phyloP scores from a whole-genome alignment of 2,888 invertebrate genomes.

The Trypoxylon attenuatum region DNA sequence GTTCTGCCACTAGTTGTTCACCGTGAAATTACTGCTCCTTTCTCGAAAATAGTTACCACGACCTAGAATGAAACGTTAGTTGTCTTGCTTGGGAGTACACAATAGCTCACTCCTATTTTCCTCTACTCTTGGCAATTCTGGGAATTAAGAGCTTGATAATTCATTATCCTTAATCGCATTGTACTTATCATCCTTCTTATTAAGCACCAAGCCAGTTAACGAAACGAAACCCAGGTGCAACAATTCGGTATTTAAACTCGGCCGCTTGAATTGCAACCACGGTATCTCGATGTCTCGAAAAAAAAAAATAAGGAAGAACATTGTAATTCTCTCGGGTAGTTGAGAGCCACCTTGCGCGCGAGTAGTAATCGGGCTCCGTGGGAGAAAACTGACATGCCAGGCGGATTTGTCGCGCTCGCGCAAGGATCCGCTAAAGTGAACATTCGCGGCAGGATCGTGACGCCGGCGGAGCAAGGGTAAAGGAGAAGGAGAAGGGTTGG shows the following conservation, averaged over 20 bases:
- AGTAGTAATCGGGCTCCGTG: not conserved
- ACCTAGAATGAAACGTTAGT: too few species aligned
- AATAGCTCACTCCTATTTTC: too few species aligned
- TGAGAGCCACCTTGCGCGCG: too few species aligned
- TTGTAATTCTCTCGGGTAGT: too few species aligned
- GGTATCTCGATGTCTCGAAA: not conserved
- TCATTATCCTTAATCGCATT: not conserved
- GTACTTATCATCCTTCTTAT: not conserved
- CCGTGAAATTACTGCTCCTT: too few species aligned
- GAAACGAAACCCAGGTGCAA: not conserved
- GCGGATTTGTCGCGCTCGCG: conserved; percentile 1
- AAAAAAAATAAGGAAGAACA: too few species aligned
- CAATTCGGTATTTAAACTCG: not conserved
- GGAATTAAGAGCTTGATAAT: not conserved
- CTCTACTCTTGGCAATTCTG: too few species aligned
- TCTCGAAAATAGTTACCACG: too few species aligned
- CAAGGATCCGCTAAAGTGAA: conserved; percentile 12
- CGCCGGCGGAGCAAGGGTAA: not conserved
- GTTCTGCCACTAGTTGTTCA: too few species aligned
- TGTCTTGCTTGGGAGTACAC: too few species aligned
- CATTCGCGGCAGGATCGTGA: conserved; percentile 12
- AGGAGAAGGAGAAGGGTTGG: not conserved
- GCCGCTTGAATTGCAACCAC: not conserved
- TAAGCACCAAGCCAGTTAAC: not conserved
- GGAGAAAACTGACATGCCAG: conserved; percentile 4